Conservation (phyloP, 2,113 vertebrate species). For the Antechinus stuartii region DNA sequence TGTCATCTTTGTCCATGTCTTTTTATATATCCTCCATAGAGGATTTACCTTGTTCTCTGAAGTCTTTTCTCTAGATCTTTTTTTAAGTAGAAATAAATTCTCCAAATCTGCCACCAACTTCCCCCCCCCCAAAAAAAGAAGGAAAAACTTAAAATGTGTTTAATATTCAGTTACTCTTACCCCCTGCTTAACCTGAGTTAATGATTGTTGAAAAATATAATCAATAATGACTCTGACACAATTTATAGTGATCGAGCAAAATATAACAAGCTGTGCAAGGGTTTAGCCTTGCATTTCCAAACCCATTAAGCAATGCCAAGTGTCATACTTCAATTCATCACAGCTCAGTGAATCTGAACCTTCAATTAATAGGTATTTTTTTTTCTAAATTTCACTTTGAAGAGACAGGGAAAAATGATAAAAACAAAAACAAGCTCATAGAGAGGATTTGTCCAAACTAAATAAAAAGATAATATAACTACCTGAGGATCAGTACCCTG, state of each 20-base stretch:
- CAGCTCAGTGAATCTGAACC: neutral
- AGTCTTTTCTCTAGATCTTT: neutral
- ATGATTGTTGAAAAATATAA: neutral
- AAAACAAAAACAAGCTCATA: neutral
- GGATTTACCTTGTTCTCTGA: neutral
- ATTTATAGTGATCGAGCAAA: neutral
- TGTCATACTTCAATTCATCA: slow-evolving; percentile 1
- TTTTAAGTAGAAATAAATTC: neutral
- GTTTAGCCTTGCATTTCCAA: slow-evolving; percentile 4
- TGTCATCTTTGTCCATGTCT: neutral
- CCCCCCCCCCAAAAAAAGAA: neutral
- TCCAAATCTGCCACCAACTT: neutral
- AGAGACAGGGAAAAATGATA: neutral
- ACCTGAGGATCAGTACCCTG: neutral
- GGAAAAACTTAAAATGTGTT: neutral
- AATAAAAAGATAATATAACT: neutral
- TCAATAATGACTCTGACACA: neutral
- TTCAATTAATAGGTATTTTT: neutral
- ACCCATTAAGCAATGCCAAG: neutral
- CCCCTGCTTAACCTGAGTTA: neutral
- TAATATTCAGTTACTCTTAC: neutral
- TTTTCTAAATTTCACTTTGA: neutral
- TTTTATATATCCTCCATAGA: neutral
- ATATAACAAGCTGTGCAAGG: neutral
- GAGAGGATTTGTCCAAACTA: neutral